Base-by-base conservation (phyloP, 2,113 vertebrate species). In the Sander lucioperca region DNA sequence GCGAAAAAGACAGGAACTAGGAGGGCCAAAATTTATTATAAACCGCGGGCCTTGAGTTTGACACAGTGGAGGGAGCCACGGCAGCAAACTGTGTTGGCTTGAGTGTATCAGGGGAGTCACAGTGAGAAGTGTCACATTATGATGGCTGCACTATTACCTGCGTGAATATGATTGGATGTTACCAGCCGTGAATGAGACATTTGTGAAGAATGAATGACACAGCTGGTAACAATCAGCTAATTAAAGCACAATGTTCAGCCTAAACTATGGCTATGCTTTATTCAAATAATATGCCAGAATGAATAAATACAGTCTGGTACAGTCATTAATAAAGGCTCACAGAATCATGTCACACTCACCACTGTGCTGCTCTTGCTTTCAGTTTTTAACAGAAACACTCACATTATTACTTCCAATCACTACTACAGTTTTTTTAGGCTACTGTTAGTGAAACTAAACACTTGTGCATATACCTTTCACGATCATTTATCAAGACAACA, bases 191-290 rank as follows among this genome's bases (percentile, higher is more conserved):
- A 61, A 59, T 43, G n/a, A 66, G 21, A 7, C 43, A n/a, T 54
- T 59, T 80, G 54, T 23, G 16, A 5, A 16, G 13, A 47, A 48
- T 48, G 25, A 21, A 25, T 63, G 13, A 45, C 43, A 43, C 30
- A 62, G 76, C 57, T 62, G 54, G 54, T 36, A 30, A 12, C 56
- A 73, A 73, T 48, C 23, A 47, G 54, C 23, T 27, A 12, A 77
- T 50, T 36, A 43, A 21, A 70, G 16, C 47, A 15, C 43, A 63
- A 43, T 6, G 9, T 14, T 53, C 54, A 21, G n/a, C 5, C 43
- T 74, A 5, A 56, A 54, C 10, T 51, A 21, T 21, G 3, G 6
- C 25, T 50, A 7, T 21, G 23, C 33, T 19, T 61, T 19, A 10
- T 51, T 70, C 39, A 59, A 25, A 78, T 39, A 25, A 5, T 7